These are phyloP conservation scores for Squalus acanthias DNA, from an alignment of 2,797 vertebrate species.

Conservation along the genomic window DNA sequence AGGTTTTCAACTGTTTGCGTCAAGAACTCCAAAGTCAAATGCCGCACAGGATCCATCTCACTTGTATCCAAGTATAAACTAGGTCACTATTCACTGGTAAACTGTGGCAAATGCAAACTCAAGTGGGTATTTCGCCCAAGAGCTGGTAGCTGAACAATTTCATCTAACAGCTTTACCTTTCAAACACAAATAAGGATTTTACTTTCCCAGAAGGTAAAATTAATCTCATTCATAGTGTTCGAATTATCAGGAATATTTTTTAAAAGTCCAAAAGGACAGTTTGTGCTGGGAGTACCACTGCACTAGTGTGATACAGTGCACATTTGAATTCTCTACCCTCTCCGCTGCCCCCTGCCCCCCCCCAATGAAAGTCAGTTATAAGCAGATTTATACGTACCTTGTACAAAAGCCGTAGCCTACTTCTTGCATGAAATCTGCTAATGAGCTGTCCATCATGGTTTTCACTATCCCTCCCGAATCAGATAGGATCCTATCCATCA, in stretches of 20 bases:
- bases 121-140: too few species aligned
- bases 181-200: background rate
- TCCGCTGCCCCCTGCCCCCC: background rate
- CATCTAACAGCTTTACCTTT: background rate
- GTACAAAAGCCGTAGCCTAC: conserved; percentile 98
- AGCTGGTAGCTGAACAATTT: too few species aligned
- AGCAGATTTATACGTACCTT: conserved; percentile 61
- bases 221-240: background rate
- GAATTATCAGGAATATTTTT: background rate
- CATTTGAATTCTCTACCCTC: background rate
- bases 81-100: background rate
- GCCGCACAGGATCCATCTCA: background rate
- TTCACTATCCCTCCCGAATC: conserved; percentile 98
- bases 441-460: conserved; percentile 99
- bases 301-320: background rate
- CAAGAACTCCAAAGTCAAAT: background rate
- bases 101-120: background rate
- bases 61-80: background rate
- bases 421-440: conserved; percentile 99
- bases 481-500: conserved; percentile 99
- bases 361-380: background rate
- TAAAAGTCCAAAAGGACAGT: background rate
- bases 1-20: background rate
- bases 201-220: background rate
- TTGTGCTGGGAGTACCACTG: background rate